Base-by-base conservation (phyloP, 2,888 invertebrate species). In the Melikaiella ostensackeni region DNA sequence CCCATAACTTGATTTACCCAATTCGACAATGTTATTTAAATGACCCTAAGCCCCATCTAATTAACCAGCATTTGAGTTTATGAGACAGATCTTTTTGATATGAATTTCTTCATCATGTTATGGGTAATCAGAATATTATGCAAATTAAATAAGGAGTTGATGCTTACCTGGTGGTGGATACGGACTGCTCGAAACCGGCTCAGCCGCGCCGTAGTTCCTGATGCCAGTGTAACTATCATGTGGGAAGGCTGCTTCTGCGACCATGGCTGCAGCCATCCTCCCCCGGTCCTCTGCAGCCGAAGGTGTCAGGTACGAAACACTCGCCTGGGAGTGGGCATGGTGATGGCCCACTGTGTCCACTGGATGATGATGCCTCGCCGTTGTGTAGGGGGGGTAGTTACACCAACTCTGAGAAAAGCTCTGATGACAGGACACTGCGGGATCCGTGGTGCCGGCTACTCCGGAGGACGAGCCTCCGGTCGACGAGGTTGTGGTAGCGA, bases 101-200 rank as follows among this genome's bases (percentile, higher is more conserved):
- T 42, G 16, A 42, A 42, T 16, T 42, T 42, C 16, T 16, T 16
- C 2, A 55, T 21, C 21, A 55, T 21, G 50, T 21, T 55, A 9
- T 21, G n/a, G 8, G n/a, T 9, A 21, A 50, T 50, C 50, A 21
- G 55, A 55, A 1, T 55, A 59, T 24, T 59, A 59, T 59, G 27
- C 13, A 59, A 59, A 59, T 59, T 0, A 27, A 21, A 57, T 79
- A 55, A 57, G 79, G 87, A 88, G 84, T 87, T 83, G 89, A 90
- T 93, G 93, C 89, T 94, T 94, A 94, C 96, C 96, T 94, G 96
- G 95, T 88, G 96, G 95, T 88, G 96, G 95, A 88, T 96, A 96
- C 61, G 96, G 95, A 79, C 95, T 95, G 86, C 95, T 94, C 86
- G 95, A 95, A 83, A 95, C 95, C 64, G 94, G 94, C 91, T 95